Evolutionary conservation across 2,113 vertebrate species (phyloP).

Genomic region (Mohoua ochrocephala): DNA sequence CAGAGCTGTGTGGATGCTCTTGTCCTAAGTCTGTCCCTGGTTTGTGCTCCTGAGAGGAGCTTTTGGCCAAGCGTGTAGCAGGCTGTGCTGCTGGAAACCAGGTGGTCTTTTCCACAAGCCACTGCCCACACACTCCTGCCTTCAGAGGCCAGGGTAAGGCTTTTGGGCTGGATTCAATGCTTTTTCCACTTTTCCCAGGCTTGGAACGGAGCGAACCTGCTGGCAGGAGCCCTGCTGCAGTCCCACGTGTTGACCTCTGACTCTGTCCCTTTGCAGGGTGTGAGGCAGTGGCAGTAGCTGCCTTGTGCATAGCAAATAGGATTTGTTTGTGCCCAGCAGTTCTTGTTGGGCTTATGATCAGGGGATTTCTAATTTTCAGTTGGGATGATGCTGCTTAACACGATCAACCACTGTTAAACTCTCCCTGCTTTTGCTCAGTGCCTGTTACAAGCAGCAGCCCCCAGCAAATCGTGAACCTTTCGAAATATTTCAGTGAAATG

Average conservation of each 20-base stretch:
- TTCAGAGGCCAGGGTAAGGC: neutral
- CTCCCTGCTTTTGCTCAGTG: neutral
- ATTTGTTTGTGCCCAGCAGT: neutral
- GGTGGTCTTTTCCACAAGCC: neutral
- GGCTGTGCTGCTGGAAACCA: neutral
- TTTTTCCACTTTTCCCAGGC: neutral
- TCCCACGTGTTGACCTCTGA: neutral
- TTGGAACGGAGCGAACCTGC: neutral
- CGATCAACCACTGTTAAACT: neutral
- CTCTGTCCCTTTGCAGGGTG: neutral
- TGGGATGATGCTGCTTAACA: neutral
- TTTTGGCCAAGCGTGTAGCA: neutral
- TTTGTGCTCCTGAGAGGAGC: neutral
- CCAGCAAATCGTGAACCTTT: neutral
- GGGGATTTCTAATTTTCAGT: neutral
- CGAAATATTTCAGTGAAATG: neutral
- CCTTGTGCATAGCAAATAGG: neutral
- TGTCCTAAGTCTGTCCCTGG: accelerated
- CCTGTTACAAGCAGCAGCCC: neutral
- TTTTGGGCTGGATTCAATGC: neutral
- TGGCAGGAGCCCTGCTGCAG: neutral
- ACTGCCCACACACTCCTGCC: neutral
- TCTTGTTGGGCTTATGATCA: neutral
- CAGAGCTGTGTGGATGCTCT: neutral
- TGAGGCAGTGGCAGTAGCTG: neutral